Percentiles rank a stretch among this genome's conserved stretches.
Evolutionary conservation across 2,113 vertebrate genomes (phyloP).

Genomic region (Prinia subflava): DNA sequence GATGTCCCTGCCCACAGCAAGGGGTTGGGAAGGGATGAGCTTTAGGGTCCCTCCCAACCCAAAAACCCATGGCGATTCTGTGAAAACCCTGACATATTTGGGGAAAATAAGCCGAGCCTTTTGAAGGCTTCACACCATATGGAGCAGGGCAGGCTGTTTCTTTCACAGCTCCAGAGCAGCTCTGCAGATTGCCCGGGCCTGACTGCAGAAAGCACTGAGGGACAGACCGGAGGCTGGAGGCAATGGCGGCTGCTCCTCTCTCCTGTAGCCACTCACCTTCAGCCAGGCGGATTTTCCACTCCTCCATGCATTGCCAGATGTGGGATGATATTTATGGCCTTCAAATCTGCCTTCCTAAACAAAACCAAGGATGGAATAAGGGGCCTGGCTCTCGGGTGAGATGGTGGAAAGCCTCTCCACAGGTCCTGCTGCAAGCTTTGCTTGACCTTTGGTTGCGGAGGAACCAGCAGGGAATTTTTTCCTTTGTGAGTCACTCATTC

Average conservation of each 20-base stretch:
- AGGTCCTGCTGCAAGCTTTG: background rate
- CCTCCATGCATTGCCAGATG: background rate
- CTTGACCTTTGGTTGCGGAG: conserved; percentile 17
- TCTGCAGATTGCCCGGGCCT: background rate
- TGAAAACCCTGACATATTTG: background rate
- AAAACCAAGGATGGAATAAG: background rate
- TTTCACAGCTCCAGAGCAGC: background rate
- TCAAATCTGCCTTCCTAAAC: background rate
- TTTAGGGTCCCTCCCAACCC: background rate
- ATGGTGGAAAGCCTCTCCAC: background rate
- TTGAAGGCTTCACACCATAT: background rate
- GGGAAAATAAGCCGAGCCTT: background rate
- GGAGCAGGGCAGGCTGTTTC: background rate
- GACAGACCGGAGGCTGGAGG: background rate
- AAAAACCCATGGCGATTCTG: background rate
- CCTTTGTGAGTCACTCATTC: conserved; percentile 31
- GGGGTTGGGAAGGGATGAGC: background rate
- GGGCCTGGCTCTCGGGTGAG: background rate
- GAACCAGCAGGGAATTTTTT: background rate
- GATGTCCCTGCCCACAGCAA: background rate
- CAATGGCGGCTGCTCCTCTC: background rate
- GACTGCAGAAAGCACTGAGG: accelerated
- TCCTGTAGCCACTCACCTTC: background rate
- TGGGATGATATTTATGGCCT: background rate
- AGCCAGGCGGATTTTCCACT: background rate